Percentiles rank a stretch among this genome's conserved stretches.
phyloP scores from a whole-genome alignment of 2,113 vertebrate genomes.

The Vimba vimba region DNA sequence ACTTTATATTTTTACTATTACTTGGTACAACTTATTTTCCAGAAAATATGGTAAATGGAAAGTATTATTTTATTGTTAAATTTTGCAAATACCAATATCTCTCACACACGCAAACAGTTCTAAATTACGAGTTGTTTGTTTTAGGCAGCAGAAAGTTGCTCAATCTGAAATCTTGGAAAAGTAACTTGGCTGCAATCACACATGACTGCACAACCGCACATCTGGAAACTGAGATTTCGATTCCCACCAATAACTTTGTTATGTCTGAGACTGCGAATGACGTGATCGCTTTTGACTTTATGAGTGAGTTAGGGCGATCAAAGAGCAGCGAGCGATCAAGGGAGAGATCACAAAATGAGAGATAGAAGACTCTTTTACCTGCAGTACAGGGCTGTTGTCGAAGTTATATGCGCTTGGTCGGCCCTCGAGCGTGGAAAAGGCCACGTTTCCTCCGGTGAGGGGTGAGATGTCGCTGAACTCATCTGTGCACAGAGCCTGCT shows the following conservation, averaged over 20 bases:
- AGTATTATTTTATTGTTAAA: no score
- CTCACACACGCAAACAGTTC: background rate
- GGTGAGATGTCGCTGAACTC: slow-evolving; percentile 99
- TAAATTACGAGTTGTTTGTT: background rate
- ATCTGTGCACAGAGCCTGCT: slow-evolving; percentile 93
- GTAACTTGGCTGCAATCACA: slow-evolving; percentile 15
- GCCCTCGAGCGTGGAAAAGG: slow-evolving; percentile 94
- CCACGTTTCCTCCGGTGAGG: slow-evolving; percentile 94
- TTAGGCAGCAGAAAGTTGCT: background rate
- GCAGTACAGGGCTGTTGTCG: slow-evolving; percentile 92
- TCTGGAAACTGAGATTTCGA: background rate
- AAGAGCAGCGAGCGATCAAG: background rate
- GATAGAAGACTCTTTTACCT: slow-evolving; percentile 76
- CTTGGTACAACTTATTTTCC: background rate
- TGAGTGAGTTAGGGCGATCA: background rate
- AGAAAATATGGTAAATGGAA: background rate
- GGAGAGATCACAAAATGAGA: background rate
- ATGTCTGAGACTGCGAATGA: background rate
- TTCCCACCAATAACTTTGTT: slow-evolving; percentile 8
- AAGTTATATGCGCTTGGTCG: slow-evolving; percentile 96
- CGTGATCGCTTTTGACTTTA: background rate
- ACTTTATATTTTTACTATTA: background rate
- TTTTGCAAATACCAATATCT: background rate
- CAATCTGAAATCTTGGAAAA: slow-evolving; percentile 12
- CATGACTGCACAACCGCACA: background rate